A percentile compares a stretch with the other conserved stretches of the same genome.
phyloP scores from a whole-genome alignment of 2,113 vertebrate species.

The Gambusia holbrooki region DNA sequence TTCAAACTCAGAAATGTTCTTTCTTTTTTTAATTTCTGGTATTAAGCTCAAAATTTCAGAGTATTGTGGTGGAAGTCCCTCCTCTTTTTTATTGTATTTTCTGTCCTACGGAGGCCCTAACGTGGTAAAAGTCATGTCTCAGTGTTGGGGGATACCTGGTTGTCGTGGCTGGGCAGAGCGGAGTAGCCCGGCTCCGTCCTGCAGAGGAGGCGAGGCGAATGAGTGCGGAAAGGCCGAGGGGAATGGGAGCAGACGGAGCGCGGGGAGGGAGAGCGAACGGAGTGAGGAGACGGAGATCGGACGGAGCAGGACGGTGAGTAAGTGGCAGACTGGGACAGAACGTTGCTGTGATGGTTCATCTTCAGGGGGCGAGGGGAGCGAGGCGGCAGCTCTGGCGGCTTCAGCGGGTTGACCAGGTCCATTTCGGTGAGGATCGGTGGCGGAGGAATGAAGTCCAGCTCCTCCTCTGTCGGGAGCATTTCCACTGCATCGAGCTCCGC shows the following conservation, averaged over 20 bases:
- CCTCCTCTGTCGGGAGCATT: constrained; percentile 51
- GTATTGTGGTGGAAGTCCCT: too few relatives aligned
- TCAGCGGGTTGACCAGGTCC: constrained; percentile 72
- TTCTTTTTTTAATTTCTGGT: too few relatives aligned
- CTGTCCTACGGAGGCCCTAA: too few relatives aligned
- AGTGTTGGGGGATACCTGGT: constrained; percentile 66
- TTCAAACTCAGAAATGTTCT: too few relatives aligned
- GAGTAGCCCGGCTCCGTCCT: constrained; percentile 77
- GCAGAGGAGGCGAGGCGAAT: constrained; percentile 73
- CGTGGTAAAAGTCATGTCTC: too few relatives aligned
- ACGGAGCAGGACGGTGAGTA: constrained; percentile 72
- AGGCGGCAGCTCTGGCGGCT: constrained; percentile 77
- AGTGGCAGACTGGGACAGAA: constrained; percentile 59
- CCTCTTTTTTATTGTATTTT: too few relatives aligned
- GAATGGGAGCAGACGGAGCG: constrained; percentile 78
- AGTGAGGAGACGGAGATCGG: constrained; percentile 75
- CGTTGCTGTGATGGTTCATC: constrained; percentile 72
- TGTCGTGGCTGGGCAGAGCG: constrained; percentile 77
- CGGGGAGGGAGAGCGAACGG: constrained; percentile 75
- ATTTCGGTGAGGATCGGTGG: constrained; percentile 74
- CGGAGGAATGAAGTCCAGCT: constrained; percentile 74
- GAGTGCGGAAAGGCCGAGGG: constrained; percentile 73
- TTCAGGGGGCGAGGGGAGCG: constrained; percentile 78
- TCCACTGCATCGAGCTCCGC: constrained; percentile 75
- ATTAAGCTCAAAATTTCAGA: too few relatives aligned